Conservation (phyloP, 2,797 vertebrate species). For the Phyllotis vaccarum region DNA sequence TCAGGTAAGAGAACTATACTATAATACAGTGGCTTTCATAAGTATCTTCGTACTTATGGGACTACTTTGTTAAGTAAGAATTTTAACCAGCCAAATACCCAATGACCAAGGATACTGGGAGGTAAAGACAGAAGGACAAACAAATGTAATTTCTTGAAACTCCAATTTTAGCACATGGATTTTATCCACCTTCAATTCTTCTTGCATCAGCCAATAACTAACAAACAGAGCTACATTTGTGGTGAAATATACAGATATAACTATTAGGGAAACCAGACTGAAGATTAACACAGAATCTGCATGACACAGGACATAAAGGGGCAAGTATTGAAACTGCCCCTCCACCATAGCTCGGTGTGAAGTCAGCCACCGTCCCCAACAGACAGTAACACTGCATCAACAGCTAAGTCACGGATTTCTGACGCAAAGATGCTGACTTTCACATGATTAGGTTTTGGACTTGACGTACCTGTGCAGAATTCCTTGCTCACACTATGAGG, state of each 20-base stretch:
- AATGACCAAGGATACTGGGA: background rate
- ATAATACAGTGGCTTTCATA: background rate
- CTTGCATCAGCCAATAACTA: constrained; percentile 34
- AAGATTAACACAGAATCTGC: background rate
- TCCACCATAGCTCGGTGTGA: background rate
- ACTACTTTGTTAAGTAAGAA: background rate
- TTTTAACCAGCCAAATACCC: background rate
- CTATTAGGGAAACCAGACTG: constrained; percentile 8
- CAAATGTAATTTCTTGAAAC: constrained; percentile 35
- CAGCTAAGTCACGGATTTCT: background rate
- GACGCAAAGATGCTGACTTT: background rate
- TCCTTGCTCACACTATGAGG: constrained; percentile 94
- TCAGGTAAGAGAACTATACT: background rate
- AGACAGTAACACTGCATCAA: background rate
- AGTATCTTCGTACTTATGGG: background rate
- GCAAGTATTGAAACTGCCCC: background rate
- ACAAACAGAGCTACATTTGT: constrained; percentile 9
- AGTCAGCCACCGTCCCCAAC: background rate
- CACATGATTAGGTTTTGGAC: background rate
- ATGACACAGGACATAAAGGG: background rate
- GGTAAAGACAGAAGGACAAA: background rate
- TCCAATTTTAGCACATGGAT: constrained; percentile 35
- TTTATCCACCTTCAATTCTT: constrained; percentile 25
- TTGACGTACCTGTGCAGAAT: constrained; percentile 93
- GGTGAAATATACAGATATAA: background rate